A percentile compares a stretch with the other conserved stretches of the same genome.
Evolutionary conservation across 2,888 invertebrate species (phyloP).

Genomic region (Harpagoxenus sublaevis): DNA sequence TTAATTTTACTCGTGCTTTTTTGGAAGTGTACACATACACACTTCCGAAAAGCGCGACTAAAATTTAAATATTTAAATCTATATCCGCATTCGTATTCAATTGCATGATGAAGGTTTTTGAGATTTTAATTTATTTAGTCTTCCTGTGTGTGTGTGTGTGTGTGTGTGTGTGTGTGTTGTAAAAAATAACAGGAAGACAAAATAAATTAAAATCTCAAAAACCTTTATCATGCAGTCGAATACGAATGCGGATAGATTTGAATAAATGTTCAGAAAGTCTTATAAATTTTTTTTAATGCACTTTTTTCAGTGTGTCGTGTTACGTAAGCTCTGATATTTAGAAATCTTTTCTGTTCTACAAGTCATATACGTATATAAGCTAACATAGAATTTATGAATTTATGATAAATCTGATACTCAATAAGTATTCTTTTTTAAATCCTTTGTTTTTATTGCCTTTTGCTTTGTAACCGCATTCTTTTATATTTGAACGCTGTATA

Average conservation of each 20-base stretch:
- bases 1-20: not conserved
- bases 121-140: no score
- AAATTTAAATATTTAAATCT: not conserved
- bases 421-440: conserved; percentile 3
- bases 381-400: conserved; percentile 19
- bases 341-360: not conserved
- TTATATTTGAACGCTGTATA: not conserved
- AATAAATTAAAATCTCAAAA: conserved; percentile 1
- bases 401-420: not conserved
- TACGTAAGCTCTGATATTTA: conserved; percentile 15
- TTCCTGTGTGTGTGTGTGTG: not conserved
- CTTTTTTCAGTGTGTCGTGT: no score
- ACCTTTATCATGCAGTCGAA: not conserved
- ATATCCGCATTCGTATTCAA: no score
- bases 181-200: not conserved
- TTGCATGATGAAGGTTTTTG: no score
- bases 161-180: not conserved
- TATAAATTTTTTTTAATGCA: conserved; percentile 13
- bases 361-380: not conserved
- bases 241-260: not conserved
- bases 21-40: not conserved
- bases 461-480: conserved; percentile 5
- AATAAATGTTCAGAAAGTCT: conserved; percentile 19
- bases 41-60: not conserved
- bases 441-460: not conserved